phyloP scores from a whole-genome alignment of 2,797 vertebrate species.

The Sebastes itinus region DNA sequence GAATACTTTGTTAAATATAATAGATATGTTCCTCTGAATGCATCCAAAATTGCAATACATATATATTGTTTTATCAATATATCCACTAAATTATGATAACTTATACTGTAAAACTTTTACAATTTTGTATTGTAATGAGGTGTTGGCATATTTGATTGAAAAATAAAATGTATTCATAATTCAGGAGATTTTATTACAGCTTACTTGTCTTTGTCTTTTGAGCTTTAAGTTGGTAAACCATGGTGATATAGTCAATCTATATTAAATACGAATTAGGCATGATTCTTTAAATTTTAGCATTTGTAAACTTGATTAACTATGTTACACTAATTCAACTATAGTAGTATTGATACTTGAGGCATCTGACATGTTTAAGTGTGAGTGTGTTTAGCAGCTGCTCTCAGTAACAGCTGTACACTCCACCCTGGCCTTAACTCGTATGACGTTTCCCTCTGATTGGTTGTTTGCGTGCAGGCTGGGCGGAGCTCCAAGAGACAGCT shows the following conservation, averaged over 20 bases:
- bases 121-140: not conserved
- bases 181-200: not conserved
- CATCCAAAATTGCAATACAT: not conserved
- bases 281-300: not conserved
- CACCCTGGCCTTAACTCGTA: not conserved
- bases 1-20: not conserved
- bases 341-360: not conserved
- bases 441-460: slow-evolving; percentile 32
- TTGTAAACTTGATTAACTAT: not conserved
- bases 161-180: not conserved
- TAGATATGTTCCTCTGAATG: not conserved
- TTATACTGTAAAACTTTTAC: too few relatives aligned
- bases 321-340: not conserved
- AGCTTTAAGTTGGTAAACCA: not conserved
- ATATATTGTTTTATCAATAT: not conserved
- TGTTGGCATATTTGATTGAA: not conserved
- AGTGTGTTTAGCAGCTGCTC: slow-evolving; percentile 12
- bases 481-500: slow-evolving; percentile 97
- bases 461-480: slow-evolving; percentile 84
- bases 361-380: not conserved
- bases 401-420: slow-evolving; percentile 2
- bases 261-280: not conserved
- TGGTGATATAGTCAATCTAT: not conserved
- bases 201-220: not conserved
- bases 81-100: not conserved